Base-by-base conservation (phyloP, 1,140 invertebrate species). In the Drosophila equinoxialis region DNA sequence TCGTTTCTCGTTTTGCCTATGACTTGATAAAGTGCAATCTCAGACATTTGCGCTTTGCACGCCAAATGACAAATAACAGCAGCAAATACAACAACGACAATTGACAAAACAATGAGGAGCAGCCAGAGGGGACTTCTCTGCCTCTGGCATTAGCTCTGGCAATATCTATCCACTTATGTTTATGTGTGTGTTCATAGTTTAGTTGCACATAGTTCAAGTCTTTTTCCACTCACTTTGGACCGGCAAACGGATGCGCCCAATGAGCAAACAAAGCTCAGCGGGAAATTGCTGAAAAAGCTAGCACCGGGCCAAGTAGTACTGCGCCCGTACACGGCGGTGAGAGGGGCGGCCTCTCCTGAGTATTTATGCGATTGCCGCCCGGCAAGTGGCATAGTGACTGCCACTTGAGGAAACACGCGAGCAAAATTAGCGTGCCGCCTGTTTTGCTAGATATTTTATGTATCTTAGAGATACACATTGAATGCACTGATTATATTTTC, bases 401-500 rank as follows among this genome's bases (percentile, higher is more conserved):
- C 83, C 84, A 89, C 84, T 89, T 87, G 80, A 89, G 84, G 84
- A 89, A 87, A 87, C 84, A 87, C 84, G 84, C 84, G 84, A 87
- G 74, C 84, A 68, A 89, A 87, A 87, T 87, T 87, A 87, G 83
- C 84, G 84, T 89, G 84, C 84, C 84, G 83, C 83, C 79, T 82
- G 79, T 77, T 67, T 65, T 41, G 61, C 73, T 69, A 55, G 55
- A 82, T 87, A 77, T 77, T 79, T 68, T 73, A 76, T 73, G 79
- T 82, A 86, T 82, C 79, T 73, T 60, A 71, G 58, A 79, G 71
- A 85, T 81, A 85, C 68, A 75, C 68, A 75, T 73, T 75, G 45
- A 51, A 51, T 68, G 82, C 82, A 68, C 71, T 86, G 82, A 82
- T 86, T 85, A 70, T 61, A 55, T 51, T 70, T 62, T 66, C 54